These are phyloP conservation scores for Augochlora pura DNA, from an alignment of 1,140 invertebrate genomes.

Conservation along the genomic window DNA sequence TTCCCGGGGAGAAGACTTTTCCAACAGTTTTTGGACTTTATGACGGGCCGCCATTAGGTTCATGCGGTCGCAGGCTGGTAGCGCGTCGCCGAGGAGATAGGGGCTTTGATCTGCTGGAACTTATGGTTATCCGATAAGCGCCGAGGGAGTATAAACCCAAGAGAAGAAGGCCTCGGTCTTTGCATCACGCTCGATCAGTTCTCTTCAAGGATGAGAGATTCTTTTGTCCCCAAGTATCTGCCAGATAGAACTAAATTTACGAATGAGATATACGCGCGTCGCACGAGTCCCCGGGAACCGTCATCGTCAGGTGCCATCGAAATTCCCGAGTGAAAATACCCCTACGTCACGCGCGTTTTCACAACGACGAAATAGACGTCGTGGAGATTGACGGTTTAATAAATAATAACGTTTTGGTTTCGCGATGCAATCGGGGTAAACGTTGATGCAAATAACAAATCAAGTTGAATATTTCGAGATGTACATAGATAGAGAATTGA, in stretches of 20 bases:
- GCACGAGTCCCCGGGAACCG: neutral
- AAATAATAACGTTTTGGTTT: conserved; percentile 24
- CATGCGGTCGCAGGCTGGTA: conserved; percentile 4
- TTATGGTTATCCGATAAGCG: conserved; percentile 65
- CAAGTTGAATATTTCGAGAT: no score
- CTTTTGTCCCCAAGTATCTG: conserved; percentile 50
- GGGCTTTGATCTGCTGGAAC: conserved; percentile 58
- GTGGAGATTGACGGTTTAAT: conserved; percentile 6
- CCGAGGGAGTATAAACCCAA: conserved; percentile 23
- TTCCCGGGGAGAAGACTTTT: conserved; percentile 1
- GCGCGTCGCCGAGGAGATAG: conserved; percentile 8
- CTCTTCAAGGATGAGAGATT: conserved; percentile 57
- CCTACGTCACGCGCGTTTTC: neutral
- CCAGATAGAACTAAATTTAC: conserved; percentile 54
- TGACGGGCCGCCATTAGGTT: conserved; percentile 43
- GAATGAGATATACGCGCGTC: conserved; percentile 25
- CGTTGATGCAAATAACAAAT: no score
- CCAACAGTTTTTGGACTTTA: conserved; percentile 10
- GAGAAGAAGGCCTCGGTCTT: conserved; percentile 46
- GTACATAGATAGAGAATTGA: no score
- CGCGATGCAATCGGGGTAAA: neutral
- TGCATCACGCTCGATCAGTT: conserved; percentile 57
- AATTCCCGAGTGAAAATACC: neutral
- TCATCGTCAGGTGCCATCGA: neutral
- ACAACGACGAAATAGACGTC: neutral